A percentile compares a stretch with the other conserved stretches of the same genome.
These are phyloP conservation scores for Copidosoma floridanum DNA, from an alignment of 1,140 invertebrate genomes.

Conservation along the genomic window DNA sequence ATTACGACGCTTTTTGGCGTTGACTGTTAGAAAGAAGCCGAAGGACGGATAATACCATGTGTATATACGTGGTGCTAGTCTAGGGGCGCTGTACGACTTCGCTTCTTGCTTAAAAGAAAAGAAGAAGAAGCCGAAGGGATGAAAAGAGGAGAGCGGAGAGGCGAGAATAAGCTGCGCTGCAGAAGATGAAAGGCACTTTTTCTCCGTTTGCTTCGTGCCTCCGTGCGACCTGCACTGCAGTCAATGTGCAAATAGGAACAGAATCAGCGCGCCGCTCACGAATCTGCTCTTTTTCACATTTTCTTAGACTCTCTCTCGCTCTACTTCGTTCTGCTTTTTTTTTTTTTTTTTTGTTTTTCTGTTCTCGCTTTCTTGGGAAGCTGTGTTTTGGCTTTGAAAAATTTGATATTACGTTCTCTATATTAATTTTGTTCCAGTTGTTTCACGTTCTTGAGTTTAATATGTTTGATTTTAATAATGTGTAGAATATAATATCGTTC, in stretches of 20 bases:
- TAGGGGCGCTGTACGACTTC: background rate
- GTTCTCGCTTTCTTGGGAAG: too few relatives aligned
- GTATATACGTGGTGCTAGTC: background rate
- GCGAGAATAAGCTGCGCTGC: too few relatives aligned
- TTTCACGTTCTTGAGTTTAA: too few relatives aligned
- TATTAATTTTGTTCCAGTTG: too few relatives aligned
- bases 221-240: background rate
- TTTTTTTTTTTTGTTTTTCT: too few relatives aligned
- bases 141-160: background rate
- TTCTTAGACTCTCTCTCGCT: background rate
- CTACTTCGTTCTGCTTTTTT: too few relatives aligned
- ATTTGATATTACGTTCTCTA: too few relatives aligned
- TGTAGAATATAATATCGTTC: too few relatives aligned
- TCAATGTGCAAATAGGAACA: slow-evolving; percentile 7
- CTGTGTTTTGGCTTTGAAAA: too few relatives aligned
- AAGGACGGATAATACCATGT: too few relatives aligned
- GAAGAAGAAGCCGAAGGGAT: background rate
- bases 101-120: background rate
- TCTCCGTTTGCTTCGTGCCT: background rate
- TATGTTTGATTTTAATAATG: too few relatives aligned
- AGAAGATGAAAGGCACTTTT: background rate
- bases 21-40: background rate
- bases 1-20: background rate
- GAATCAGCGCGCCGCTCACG: background rate
- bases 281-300: background rate